These are phyloP conservation scores for Dascillus cervinus DNA, from an alignment of 2,888 invertebrate genomes.

Conservation along the genomic window DNA sequence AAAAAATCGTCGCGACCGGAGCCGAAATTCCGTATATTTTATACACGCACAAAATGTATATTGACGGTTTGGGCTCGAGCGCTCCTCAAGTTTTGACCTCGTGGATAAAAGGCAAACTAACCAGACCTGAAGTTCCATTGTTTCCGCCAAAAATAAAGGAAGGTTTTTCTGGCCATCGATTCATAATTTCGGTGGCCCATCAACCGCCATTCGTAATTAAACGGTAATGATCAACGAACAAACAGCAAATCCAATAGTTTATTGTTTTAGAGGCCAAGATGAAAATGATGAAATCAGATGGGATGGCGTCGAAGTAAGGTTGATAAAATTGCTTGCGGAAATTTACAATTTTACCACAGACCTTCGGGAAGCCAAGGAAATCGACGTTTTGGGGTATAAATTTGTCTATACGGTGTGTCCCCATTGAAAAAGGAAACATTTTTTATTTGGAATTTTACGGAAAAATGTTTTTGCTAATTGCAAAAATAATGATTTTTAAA, in stretches of 20 bases:
- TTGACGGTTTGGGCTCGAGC: constrained; percentile 67
- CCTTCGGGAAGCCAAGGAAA: constrained; percentile 52
- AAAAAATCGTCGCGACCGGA: constrained; percentile 40
- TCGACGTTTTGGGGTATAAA: constrained; percentile 41
- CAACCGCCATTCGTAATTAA: constrained; percentile 69
- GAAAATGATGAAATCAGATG: constrained; percentile 49
- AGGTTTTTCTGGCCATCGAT: constrained; percentile 70
- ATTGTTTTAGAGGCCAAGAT: constrained; percentile 27
- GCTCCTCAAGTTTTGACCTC: constrained; percentile 59
- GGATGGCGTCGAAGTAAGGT: constrained; percentile 70
- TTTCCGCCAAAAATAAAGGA: constrained; percentile 61
- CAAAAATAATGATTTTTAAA: no score
- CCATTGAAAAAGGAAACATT: no score
- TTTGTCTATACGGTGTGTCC: no score
- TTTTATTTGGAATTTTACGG: no score
- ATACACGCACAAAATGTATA: constrained; percentile 66
- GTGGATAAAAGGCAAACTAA: constrained; percentile 58
- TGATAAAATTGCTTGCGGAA: constrained; percentile 54
- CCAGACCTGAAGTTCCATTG: constrained; percentile 53
- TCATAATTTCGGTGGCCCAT: constrained; percentile 59
- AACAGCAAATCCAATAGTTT: no score
- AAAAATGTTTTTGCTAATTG: no score
- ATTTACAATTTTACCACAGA: constrained; percentile 67
- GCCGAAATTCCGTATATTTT: constrained; percentile 64
- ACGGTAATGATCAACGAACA: constrained; percentile 40